phyloP scores from a whole-genome alignment of 2,888 invertebrate genomes.

The Anagyrus pseudococci region DNA sequence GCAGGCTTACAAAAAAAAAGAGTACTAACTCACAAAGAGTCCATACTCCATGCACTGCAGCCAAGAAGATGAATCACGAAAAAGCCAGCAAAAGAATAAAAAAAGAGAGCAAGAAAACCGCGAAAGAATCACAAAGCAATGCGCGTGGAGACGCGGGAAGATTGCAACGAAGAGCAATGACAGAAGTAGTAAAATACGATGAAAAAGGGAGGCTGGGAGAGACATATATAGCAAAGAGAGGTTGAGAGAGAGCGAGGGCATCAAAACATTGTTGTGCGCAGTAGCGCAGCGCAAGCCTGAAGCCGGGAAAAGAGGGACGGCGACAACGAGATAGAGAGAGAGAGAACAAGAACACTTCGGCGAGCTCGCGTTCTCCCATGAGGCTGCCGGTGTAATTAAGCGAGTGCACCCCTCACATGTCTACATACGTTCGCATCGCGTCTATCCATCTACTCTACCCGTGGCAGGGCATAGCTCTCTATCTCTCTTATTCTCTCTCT shows the following conservation, averaged over 20 bases:
- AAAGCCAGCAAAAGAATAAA: not conserved
- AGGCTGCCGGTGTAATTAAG: conserved; percentile 61
- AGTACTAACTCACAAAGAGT: no score
- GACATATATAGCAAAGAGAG: conserved; percentile 32
- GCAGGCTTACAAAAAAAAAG: no score
- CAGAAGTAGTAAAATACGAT: no score
- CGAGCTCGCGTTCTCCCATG: conserved; percentile 58
- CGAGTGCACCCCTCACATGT: conserved; percentile 60
- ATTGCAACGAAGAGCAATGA: no score
- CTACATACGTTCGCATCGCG: conserved; percentile 57
- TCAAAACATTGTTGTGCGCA: conserved; percentile 36
- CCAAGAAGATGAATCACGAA: no score
- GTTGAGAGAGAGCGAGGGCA: conserved; percentile 34
- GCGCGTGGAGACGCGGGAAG: conserved; percentile 14
- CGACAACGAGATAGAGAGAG: conserved; percentile 40
- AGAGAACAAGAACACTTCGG: conserved; percentile 46
- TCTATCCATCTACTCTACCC: conserved; percentile 55
- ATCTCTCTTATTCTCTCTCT: conserved; percentile 31
- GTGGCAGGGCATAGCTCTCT: conserved; percentile 48
- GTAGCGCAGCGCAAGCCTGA: conserved; percentile 13
- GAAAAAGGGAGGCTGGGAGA: conserved; percentile 26
- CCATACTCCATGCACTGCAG: no score
- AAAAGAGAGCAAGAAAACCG: conserved; percentile 8
- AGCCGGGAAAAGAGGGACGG: conserved; percentile 23
- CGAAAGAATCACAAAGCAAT: conserved; percentile 26